phyloP scores from a whole-genome alignment of 1,140 invertebrate genomes.

The Drosophila sturtevanti region DNA sequence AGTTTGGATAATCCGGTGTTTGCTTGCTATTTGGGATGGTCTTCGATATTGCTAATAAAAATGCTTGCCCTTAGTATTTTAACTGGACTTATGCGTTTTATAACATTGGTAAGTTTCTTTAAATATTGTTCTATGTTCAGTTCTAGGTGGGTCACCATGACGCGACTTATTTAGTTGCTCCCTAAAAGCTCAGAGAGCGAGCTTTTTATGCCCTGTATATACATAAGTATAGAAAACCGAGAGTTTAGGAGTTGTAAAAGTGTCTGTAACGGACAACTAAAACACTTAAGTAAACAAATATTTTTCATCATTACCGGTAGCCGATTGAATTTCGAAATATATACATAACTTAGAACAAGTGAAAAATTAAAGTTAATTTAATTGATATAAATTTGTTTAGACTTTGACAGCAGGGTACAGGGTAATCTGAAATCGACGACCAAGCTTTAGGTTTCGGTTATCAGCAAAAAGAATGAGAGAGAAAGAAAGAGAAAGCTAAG shows the following conservation, averaged over 20 bases:
- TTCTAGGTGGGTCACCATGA: not conserved
- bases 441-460: constrained; percentile 1
- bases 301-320: no score
- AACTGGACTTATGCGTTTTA: constrained; percentile 84
- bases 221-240: not conserved
- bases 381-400: not conserved
- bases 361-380: no score
- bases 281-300: no score
- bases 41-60: constrained; percentile 85
- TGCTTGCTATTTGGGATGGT: constrained; percentile 84
- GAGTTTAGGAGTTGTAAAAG: no score
- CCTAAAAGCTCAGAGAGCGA: not conserved
- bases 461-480: constrained; percentile 4
- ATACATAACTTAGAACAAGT: no score
- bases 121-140: not conserved
- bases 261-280: no score
- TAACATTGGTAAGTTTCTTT: constrained; percentile 84
- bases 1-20: constrained; percentile 83
- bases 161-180: not conserved
- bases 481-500: not conserved
- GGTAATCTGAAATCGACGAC: not conserved
- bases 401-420: not conserved
- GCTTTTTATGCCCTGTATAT: not conserved
- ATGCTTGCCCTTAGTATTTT: constrained; percentile 84
- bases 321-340: no score